A percentile compares a stretch with the other conserved stretches of the same genome.
These are phyloP conservation scores for Neosilurus mollespiculum DNA, from an alignment of 2,797 vertebrate species.

Conservation along the genomic window DNA sequence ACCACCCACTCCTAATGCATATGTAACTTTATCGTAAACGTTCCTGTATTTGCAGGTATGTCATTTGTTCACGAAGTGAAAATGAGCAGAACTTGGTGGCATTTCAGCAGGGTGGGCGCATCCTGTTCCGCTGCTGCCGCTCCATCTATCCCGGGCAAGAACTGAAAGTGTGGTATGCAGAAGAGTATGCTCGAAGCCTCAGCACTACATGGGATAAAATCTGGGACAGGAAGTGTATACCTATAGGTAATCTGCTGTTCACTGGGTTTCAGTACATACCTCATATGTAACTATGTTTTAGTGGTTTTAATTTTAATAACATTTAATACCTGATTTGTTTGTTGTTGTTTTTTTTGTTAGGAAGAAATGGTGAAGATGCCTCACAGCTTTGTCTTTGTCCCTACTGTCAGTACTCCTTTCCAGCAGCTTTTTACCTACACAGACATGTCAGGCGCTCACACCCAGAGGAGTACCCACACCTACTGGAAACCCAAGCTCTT, in stretches of 20 bases:
- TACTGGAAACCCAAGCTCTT: constrained; percentile 10
- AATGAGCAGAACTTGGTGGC: constrained; percentile 90
- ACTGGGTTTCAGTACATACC: background rate
- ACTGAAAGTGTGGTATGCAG: constrained; percentile 91
- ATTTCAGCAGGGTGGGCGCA: constrained; percentile 87
- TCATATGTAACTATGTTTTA: background rate
- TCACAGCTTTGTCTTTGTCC: constrained; percentile 66
- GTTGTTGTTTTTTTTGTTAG: constrained; percentile 51
- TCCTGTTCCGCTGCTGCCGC: constrained; percentile 90
- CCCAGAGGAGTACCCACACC: constrained; percentile 34
- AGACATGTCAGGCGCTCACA: constrained; percentile 67
- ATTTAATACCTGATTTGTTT: background rate
- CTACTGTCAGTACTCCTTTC: constrained; percentile 72
- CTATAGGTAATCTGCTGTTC: constrained; percentile 59
- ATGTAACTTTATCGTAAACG: background rate
- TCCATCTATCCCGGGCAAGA: constrained; percentile 84
- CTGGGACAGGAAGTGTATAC: constrained; percentile 66
- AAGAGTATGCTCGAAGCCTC: constrained; percentile 71
- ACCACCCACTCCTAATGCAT: no score
- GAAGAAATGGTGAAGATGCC: constrained; percentile 36
- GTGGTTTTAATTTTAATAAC: background rate
- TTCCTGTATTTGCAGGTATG: constrained; percentile 75
- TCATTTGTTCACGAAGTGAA: constrained; percentile 85
- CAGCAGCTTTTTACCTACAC: constrained; percentile 71
- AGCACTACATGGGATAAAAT: constrained; percentile 68